Evolutionary conservation across 2,888 invertebrate genomes (phyloP), one percentile per base, ranked within the genome.

Genomic region (Galerucella calmariensis): DNA sequence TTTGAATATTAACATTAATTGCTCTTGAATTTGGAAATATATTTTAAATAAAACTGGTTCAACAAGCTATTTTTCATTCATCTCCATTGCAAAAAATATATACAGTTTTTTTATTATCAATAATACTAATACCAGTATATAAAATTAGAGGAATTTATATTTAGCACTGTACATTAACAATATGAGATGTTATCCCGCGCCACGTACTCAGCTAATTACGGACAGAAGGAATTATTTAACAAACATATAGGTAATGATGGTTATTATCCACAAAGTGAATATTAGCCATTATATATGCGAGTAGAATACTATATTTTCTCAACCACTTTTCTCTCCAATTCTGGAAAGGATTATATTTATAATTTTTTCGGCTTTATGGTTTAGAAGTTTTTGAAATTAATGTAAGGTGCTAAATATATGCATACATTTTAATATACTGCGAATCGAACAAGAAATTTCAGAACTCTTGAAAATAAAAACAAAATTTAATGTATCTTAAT

Each of bases 1-100:
- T 46, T 20, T 44, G 27, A 27, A 62, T 62, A 62, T n/a, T 41
- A 62, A 62, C 41, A 41, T 35, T 41, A 62, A n/a, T 62, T 41
- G 14, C 27, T 62, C 41, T 41, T 6, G n/a, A 27, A 62, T 14
- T 35, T 6, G 27, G n/a, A 41, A 62, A 62, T 56, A 20, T 56
- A 56, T 56, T 62, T 62, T 41, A 62, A 62, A 62, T 27, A 62
- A 62, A 59, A 59, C 6, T 11, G 12, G 24, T 27, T 20, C 12
- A 20, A 24, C 12, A 12, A 20, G 27, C 10, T 9, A 41, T 27
- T 20, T 62, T 62, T 35, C 35, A 41, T 62, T 62, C 9, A 35
- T 35, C 9, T 61, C 27, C 14, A 2, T 61, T 61, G 35, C 12
- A 27, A 27, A 61, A 35, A 27, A 61, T 48, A 48, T 12, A 12